These are phyloP conservation scores for Whitmania pigra DNA, from an alignment of 1,140 invertebrate genomes.

Conservation along the genomic window DNA sequence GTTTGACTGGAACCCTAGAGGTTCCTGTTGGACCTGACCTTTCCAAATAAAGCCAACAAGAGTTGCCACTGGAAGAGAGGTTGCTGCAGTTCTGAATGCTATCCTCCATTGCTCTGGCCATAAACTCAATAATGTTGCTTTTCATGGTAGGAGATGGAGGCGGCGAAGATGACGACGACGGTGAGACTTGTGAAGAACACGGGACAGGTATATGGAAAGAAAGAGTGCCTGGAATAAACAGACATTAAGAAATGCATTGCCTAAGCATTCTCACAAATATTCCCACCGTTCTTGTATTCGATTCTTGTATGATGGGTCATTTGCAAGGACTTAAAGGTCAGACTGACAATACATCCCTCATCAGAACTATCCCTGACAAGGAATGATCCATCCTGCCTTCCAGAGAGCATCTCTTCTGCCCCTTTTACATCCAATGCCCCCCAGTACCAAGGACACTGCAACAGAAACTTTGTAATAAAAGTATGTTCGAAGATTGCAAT, in stretches of 20 bases:
- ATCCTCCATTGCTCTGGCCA: slow-evolving; percentile 3
- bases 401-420: slow-evolving; percentile 82
- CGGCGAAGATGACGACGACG: not conserved
- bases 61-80: not conserved
- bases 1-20: slow-evolving; percentile 5
- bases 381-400: slow-evolving; percentile 80
- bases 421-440: slow-evolving; percentile 83
- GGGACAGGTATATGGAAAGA: not conserved
- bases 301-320: slow-evolving; percentile 86
- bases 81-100: slow-evolving; percentile 4
- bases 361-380: slow-evolving; percentile 93
- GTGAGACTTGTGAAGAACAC: not conserved
- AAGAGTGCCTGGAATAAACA: not conserved
- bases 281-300: slow-evolving; percentile 84
- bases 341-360: slow-evolving; percentile 89
- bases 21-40: not conserved
- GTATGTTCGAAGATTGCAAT: too few relatives aligned
- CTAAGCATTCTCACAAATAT: too few relatives aligned
- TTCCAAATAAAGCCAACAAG: slow-evolving; percentile 10
- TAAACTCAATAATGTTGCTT: not conserved
- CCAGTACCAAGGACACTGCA: slow-evolving; percentile 95
- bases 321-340: slow-evolving; percentile 86
- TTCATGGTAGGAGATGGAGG: not conserved
- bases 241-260: too few relatives aligned
- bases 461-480: slow-evolving; percentile 25